phyloP scores from a whole-genome alignment of 2,113 vertebrate species.

The Anthoscopus minutus region DNA sequence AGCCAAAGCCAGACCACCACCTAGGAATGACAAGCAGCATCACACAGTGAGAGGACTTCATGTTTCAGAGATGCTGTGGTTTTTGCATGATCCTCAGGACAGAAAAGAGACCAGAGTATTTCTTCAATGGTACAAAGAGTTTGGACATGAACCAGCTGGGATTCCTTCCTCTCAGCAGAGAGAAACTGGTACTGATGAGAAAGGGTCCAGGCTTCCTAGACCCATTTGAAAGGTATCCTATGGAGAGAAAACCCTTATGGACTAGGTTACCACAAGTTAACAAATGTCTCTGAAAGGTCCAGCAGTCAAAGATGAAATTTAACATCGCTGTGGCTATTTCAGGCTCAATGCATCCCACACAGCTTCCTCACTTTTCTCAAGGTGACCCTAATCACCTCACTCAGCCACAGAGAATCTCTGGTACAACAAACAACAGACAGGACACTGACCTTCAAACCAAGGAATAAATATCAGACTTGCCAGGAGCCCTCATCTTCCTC shows the following conservation, averaged over 20 bases:
- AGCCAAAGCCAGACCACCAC: background rate
- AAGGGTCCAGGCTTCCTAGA: background rate
- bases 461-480: background rate
- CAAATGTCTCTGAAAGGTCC: background rate
- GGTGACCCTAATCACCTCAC: background rate
- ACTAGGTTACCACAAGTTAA: background rate
- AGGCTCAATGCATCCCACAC: background rate
- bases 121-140: background rate
- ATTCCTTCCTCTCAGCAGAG: background rate
- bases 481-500: background rate
- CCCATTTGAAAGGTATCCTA: background rate
- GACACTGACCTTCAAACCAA: background rate
- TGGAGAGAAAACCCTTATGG: rapidly evolving
- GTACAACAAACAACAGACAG: background rate
- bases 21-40: background rate
- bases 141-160: background rate
- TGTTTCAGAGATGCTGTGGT: background rate
- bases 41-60: background rate
- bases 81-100: background rate
- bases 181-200: background rate
- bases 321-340: background rate
- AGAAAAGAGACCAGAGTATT: background rate
- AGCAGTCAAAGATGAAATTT: background rate
- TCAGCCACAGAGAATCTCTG: background rate
- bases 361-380: background rate